Percentiles rank a stretch among this genome's conserved stretches.
phyloP scores from a whole-genome alignment of 1,140 invertebrate genomes.

The Zophobas morio region DNA sequence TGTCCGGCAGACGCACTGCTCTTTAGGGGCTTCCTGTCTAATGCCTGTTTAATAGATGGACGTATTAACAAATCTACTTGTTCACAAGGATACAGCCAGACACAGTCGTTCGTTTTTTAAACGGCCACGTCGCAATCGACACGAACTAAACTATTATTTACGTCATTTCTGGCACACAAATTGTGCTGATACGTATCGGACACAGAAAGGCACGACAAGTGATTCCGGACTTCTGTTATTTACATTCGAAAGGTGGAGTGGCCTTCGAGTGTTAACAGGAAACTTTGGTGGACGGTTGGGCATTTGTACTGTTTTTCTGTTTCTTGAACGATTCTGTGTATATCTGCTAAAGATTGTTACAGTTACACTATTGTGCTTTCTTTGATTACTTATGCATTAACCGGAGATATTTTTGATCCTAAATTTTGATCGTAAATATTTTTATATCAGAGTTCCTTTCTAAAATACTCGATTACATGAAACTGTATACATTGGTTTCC shows the following conservation, averaged over 20 bases:
- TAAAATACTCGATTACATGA: too few species aligned
- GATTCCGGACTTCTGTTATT: slow-evolving; percentile 24
- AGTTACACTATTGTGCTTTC: too few species aligned
- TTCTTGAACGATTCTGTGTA: too few species aligned
- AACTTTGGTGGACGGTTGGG: too few species aligned
- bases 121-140: not conserved
- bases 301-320: too few species aligned
- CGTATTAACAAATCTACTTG: slow-evolving; percentile 30
- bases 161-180: slow-evolving; percentile 41
- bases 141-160: slow-evolving; percentile 26
- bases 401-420: too few species aligned
- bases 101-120: not conserved
- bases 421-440: too few species aligned
- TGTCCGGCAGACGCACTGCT: slow-evolving; percentile 54
- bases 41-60: slow-evolving; percentile 50
- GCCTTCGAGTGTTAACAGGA: not conserved
- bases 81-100: not conserved
- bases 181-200: slow-evolving; percentile 22
- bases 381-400: too few species aligned
- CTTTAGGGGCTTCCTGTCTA: slow-evolving; percentile 55
- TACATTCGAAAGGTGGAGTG: not conserved
- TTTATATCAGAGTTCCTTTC: too few species aligned
- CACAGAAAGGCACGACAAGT: slow-evolving; percentile 32
- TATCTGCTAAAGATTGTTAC: too few species aligned
- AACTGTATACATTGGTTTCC: too few species aligned